phyloP scores from a whole-genome alignment of 2,888 invertebrate genomes.

The Xestia rhomboidea region DNA sequence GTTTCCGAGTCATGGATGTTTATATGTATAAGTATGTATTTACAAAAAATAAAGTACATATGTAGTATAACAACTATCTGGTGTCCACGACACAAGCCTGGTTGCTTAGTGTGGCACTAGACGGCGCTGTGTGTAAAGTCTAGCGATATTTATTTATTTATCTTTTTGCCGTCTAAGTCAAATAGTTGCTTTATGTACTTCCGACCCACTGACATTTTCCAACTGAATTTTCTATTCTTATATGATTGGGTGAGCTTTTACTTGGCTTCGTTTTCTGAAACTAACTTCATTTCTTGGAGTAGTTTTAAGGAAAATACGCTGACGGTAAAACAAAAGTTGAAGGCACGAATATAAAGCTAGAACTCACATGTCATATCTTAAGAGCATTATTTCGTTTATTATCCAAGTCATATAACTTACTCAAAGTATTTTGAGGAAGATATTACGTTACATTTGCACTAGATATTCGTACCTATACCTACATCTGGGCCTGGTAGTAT shows the following conservation, averaged over 20 bases:
- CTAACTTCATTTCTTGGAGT: not conserved
- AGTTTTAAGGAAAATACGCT: constrained; percentile 6
- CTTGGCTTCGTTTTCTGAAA: not conserved
- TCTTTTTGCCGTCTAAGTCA: not conserved
- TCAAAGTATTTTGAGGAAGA: constrained; percentile 6
- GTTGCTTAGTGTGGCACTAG: no score
- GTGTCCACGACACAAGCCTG: no score
- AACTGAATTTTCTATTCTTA: not conserved
- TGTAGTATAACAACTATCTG: no score
- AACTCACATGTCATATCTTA: not conserved
- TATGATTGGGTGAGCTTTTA: not conserved
- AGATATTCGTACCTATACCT: not conserved
- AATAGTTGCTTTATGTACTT: constrained; percentile 1
- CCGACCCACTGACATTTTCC: constrained; percentile 2
- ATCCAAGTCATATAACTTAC: not conserved
- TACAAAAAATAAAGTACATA: no score
- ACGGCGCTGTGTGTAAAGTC: no score
- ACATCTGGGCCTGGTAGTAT: not conserved
- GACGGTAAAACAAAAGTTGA: constrained; percentile 6
- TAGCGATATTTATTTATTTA: no score
- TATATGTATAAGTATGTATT: no score
- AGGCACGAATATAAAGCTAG: not conserved
- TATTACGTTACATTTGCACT: not conserved
- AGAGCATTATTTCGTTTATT: constrained; percentile 23
- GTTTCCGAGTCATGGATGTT: no score